Evolutionary conservation across 92 coral and sea anemone species (phyloP), one percentile per base, ranked within the genome.

Genomic region (Zoanthus solanderi): DNA sequence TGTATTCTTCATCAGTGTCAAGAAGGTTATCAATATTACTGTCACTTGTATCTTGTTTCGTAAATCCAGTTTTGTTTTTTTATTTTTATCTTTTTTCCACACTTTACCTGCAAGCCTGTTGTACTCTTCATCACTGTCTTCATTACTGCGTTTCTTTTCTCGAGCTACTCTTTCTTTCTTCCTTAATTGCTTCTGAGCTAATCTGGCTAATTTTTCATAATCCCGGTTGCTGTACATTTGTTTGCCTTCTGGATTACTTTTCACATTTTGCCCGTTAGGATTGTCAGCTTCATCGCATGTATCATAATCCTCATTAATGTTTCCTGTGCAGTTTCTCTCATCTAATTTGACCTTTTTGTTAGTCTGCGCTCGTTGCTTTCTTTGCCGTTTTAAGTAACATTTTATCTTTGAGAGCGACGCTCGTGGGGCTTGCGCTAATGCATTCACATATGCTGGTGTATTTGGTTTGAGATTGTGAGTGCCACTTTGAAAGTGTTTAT

Each of bases 51-150:
- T 69, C 65, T 83, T 13, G 78, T 83, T 83, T 83, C 87, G 60
- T 83, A 61, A 63, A 74, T 83, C 78, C 71, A 83, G 65, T 83
- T 45, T 83, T 68, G 66, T 83, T 76, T 67, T 69, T 63, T 83
- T 57, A 37, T 14, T 66, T 83, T 67, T 23, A 42, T 46, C 37
- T 56, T 46, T 47, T 9, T 83, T 69, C 87, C 31, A 67, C 57
- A 67, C 73, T 61, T 83, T 31, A 57, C 56, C 83, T 23, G 84
- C 91, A 42, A 48, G 76, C 71, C 75, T 31, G 84, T 89, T 53
- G 60, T 89, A 83, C 46, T 83, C 91, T 89, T 75, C 84, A 75
- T 83, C 91, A 89, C 88, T 83, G 7, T 66, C 30, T 66, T 66
- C 34, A n/a, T 66, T 60, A 60, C 67, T 60, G 67, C 67, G 16